These are phyloP conservation scores for Diceros bicornis DNA, from an alignment of 2,797 vertebrate genomes.

Conservation along the genomic window DNA sequence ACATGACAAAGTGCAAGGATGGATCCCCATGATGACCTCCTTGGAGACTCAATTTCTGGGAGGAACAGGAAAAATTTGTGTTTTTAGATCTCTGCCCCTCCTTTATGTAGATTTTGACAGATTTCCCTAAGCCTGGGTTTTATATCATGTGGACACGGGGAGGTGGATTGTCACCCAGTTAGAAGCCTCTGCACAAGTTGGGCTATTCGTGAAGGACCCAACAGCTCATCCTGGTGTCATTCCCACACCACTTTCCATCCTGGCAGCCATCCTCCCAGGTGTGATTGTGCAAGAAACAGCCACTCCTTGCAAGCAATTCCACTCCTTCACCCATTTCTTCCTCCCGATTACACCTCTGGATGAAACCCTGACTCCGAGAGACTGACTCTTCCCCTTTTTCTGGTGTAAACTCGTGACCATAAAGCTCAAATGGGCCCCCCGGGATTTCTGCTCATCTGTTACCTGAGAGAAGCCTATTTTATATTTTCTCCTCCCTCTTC, in stretches of 20 bases:
- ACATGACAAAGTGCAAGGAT: accelerated
- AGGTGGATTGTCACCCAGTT: background rate
- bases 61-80: background rate
- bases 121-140: background rate
- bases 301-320: background rate
- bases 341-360: accelerated
- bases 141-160: accelerated
- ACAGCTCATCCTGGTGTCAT: background rate
- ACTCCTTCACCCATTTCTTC: background rate
- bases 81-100: accelerated
- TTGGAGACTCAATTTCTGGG: too few relatives aligned
- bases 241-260: background rate
- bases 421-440: accelerated
- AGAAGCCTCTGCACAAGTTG: too few relatives aligned
- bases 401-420: accelerated
- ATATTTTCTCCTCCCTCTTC: accelerated
- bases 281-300: too few relatives aligned
- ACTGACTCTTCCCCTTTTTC: background rate
- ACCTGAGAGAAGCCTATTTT: accelerated
- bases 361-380: background rate
- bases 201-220: background rate
- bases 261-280: background rate
- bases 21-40: accelerated
- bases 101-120: background rate
- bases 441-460: accelerated